Conservation (phyloP, 2,888 invertebrate genomes). For the Eretmocerus hayati region DNA sequence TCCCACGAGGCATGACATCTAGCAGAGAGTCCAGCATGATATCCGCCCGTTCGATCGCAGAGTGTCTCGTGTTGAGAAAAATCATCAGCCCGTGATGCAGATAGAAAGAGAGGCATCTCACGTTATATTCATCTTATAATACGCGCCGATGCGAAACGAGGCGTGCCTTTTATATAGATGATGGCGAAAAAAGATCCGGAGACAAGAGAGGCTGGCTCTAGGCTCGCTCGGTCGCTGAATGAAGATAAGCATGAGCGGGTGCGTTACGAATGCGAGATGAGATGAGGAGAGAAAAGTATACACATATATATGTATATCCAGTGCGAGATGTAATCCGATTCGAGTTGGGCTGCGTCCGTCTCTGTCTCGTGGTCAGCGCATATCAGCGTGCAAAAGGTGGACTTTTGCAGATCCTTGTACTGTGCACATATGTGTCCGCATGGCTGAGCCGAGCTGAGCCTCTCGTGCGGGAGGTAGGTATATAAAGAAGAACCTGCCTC, state of each 20-base stretch:
- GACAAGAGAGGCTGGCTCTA: conserved; percentile 29
- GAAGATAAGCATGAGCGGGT: conserved; percentile 40
- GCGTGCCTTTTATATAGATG: conserved; percentile 3
- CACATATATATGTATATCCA: too few relatives aligned
- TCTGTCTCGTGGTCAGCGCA: not conserved
- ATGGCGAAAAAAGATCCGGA: conserved; percentile 23
- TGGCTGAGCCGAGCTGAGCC: not conserved
- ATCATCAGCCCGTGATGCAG: too few relatives aligned
- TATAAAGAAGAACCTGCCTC: conserved; percentile 4
- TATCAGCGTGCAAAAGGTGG: too few relatives aligned
- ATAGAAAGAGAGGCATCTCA: too few relatives aligned
- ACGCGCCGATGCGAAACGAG: conserved; percentile 38
- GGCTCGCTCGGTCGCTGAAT: conserved; percentile 24
- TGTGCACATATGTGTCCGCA: not conserved
- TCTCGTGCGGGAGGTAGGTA: not conserved
- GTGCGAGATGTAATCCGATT: conserved; percentile 47
- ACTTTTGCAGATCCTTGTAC: too few relatives aligned
- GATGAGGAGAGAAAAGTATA: conserved; percentile 8
- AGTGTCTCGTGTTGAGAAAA: too few relatives aligned
- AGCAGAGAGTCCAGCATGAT: too few relatives aligned
- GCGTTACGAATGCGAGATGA: too few relatives aligned
- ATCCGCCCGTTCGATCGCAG: too few relatives aligned
- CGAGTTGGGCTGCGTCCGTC: conserved; percentile 42
- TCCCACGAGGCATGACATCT: too few relatives aligned
- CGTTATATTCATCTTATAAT: too few relatives aligned